Base-by-base conservation (phyloP, 2,888 invertebrate species). In the Plagodis dolabraria region DNA sequence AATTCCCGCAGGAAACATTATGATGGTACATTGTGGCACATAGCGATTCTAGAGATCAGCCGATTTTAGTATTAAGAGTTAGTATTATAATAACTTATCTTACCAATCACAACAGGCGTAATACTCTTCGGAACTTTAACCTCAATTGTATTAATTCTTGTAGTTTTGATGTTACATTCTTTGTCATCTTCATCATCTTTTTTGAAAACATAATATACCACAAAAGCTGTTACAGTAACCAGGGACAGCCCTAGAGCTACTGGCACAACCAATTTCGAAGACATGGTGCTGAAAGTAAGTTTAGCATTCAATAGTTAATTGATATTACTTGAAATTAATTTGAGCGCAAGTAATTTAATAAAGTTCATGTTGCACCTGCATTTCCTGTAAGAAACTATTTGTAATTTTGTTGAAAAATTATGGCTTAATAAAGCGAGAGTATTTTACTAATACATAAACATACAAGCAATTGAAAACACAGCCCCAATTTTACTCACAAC, bases 141-240 rank as follows among this genome's bases (percentile, higher is more conserved):
- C 82, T 96, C 94, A 50, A 94, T 82, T 11, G 89, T 84, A 71
- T 94, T 92, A 50, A 83, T 65, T 66, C 78, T 78, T 6, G 88
- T 76, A 5, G 87, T 79, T 63, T 85, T 88, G 0, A 92, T 70
- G 33, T 65, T 66, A 52, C 76, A 79, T 2, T 86, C 80, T 33
- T 83, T 81, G 0, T 90, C 86, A 48, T 94, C 94, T 2, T 87
- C 86, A 35, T 95, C 93, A 63, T 95, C 95, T 74, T 94, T 94
- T 82, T 94, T 95, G 59, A 95, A 94, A 45, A 96, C 86, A 63
- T 95, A 93, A 83, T 96, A 96, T 2, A 96, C 85, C 64, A 96
- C 93, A 71, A 95, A 94, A 11, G 95, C 94, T 63, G 95, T 94
- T 12, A 96, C 91, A n/a, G 95, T 94, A 68, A 95, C 95, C 59